phyloP scores from a whole-genome alignment of 2,888 invertebrate genomes.

The Heliothis peltigera region DNA sequence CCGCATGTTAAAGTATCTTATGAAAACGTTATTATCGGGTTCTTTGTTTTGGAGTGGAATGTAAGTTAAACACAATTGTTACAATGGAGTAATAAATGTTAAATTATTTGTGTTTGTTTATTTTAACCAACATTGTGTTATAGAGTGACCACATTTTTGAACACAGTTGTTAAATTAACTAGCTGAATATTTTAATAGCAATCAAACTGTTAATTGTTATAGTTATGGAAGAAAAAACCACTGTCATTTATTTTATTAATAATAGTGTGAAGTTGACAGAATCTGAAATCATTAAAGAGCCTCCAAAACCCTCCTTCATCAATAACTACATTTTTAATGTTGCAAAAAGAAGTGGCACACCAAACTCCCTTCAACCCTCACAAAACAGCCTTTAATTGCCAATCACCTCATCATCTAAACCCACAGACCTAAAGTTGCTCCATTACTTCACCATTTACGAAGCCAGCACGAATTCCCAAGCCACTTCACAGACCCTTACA shows the following conservation, averaged over 20 bases:
- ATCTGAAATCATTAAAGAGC: too few species aligned
- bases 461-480: slow-evolving; percentile 50
- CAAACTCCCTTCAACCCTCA: slow-evolving; percentile 7
- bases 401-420: slow-evolving; percentile 14
- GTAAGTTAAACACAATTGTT: neutral
- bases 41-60: slow-evolving; percentile 24
- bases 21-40: slow-evolving; percentile 39
- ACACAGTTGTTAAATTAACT: too few species aligned
- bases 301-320: too few species aligned
- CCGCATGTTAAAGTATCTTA: slow-evolving; percentile 30
- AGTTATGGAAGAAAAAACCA: too few species aligned
- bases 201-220: too few species aligned
- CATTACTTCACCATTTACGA: slow-evolving; percentile 29
- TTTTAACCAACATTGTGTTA: neutral
- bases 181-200: too few species aligned
- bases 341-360: neutral
- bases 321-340: neutral
- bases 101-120: neutral
- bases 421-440: slow-evolving; percentile 21
- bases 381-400: slow-evolving; percentile 36
- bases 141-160: neutral
- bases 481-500: slow-evolving; percentile 51
- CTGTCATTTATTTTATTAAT: too few species aligned
- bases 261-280: too few species aligned
- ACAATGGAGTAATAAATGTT: neutral